Evolutionary conservation across 2,797 vertebrate species (phyloP), one percentile per base, ranked within the genome.

Genomic region (Lerista edwardsae): DNA sequence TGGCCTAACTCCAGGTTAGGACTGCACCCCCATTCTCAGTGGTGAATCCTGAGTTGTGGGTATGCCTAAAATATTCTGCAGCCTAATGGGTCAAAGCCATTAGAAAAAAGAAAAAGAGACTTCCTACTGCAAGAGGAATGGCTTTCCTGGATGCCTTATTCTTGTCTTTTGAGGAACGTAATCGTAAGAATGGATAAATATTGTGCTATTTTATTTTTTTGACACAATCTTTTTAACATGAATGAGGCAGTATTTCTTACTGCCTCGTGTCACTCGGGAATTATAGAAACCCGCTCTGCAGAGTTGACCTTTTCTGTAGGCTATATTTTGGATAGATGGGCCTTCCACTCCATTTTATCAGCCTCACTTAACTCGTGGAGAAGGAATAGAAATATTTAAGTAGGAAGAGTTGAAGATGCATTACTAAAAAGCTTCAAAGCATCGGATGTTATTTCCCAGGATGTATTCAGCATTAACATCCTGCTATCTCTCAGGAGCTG

Each of bases 151-250:
- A 79, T 85, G 77, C n/a, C 0, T 0, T 62, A 88, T 88, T 68
- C 61, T 89, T 69, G 79, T 84, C 61, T 85, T 92, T 90, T 91
- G 89, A 92, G 90, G 78, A 93, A 90, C 0, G 0, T 31, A 77
- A 62, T 87, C 64, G 73, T 2, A 41, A 77, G 80, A 93, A 75
- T 10, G 83, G 86, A 93, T 84, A 93, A 93, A 93, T 92, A 91
- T 81, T 89, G 76, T 72, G 65, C 78, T 90, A 86, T 88, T 90
- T 89, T 88, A 86, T 93, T 93, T 93, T 89, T 84, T 75, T 86
- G 87, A 93, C 91, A 89, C 76, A 82, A 84, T 87, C 86, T 92
- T 94, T 90, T 75, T 92, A 90, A 88, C 78, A 41, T 36, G 76
- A 93, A 91, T 41, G 82, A 90, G 81, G 69, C 86, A 73, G 47